A percentile compares a stretch with the other conserved stretches of the same genome.
phyloP scores from a whole-genome alignment of 2,888 invertebrate genomes.

The Calliscelio sp. region DNA sequence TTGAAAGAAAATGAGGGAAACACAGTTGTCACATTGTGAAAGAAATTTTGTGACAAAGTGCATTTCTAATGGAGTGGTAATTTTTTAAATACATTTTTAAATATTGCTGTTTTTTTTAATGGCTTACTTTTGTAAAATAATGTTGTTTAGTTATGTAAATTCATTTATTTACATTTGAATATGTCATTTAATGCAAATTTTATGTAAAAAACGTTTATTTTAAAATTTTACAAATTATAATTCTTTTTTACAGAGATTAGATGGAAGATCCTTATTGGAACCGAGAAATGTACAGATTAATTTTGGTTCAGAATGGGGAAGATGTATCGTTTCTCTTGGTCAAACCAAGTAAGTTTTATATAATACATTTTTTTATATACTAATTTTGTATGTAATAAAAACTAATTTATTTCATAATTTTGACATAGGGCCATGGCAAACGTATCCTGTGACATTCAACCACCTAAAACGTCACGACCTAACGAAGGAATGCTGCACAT shows the following conservation, averaged over 20 bases:
- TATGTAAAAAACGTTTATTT: not conserved
- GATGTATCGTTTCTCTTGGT: conserved; percentile 92
- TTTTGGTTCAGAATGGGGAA: conserved; percentile 94
- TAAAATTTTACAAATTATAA: not conserved
- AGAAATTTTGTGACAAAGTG: conserved; percentile 90
- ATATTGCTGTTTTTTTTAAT: not conserved
- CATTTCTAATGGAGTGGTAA: conserved; percentile 89
- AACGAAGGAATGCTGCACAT: conserved; percentile 95
- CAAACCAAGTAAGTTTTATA: conserved; percentile 92
- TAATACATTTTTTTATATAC: too few species aligned
- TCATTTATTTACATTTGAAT: not conserved
- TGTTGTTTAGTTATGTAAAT: too few species aligned
- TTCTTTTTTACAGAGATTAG: conserved; percentile 88
- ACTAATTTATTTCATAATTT: too few species aligned
- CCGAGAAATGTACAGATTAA: conserved; percentile 90
- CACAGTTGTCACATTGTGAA: conserved; percentile 90
- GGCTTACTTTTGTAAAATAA: not conserved
- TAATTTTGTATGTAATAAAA: too few species aligned
- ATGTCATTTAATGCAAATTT: too few species aligned
- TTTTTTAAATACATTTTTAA: not conserved
- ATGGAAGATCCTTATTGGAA: conserved; percentile 92
- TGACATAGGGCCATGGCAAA: conserved; percentile 95
- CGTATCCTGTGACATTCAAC: conserved; percentile 94
- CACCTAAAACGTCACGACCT: conserved; percentile 94
- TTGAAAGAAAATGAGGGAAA: conserved; percentile 91